Conservation (phyloP, 1,140 invertebrate genomes). For the Oryzaephilus surinamensis region DNA sequence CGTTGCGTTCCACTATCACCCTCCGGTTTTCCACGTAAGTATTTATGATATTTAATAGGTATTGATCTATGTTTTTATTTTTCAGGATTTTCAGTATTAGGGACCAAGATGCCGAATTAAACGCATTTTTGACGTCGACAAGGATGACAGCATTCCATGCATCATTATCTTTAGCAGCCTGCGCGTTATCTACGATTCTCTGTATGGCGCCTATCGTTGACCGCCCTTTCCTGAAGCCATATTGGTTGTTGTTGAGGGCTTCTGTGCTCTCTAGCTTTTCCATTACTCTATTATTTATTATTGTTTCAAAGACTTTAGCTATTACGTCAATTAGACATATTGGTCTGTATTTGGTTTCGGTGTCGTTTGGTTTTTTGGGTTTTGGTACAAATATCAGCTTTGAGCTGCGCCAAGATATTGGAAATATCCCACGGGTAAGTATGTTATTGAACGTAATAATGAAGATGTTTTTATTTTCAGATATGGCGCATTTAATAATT, state of each 20-base stretch:
- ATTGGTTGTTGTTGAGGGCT: not conserved
- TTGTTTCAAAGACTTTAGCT: conserved; percentile 1
- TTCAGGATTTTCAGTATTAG: conserved; percentile 11
- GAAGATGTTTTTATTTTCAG: no score
- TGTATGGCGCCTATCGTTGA: not conserved
- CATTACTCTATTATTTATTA: conserved; percentile 4
- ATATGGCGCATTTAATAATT: no score
- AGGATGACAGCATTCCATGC: conserved; percentile 2
- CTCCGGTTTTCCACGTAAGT: conserved; percentile 12
- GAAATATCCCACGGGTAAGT: no score
- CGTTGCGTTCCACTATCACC: no score
- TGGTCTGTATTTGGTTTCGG: conserved; percentile 1
- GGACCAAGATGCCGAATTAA: conserved; percentile 19
- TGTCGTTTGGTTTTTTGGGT: no score
- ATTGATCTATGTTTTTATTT: conserved; percentile 9
- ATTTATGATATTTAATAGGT: conserved; percentile 12
- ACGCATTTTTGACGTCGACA: conserved; percentile 21
- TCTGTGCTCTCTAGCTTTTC: not conserved
- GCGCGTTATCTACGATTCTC: not conserved
- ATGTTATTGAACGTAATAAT: no score
- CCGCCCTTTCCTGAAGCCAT: conserved; percentile 7
- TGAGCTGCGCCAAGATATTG: no score
- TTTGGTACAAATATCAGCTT: no score
- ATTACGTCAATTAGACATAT: conserved; percentile 2
- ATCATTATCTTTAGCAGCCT: no score